Percentiles rank a stretch among this genome's conserved stretches.
Conservation (phyloP, 1,140 invertebrate species). For the Papilio dardanus region DNA sequence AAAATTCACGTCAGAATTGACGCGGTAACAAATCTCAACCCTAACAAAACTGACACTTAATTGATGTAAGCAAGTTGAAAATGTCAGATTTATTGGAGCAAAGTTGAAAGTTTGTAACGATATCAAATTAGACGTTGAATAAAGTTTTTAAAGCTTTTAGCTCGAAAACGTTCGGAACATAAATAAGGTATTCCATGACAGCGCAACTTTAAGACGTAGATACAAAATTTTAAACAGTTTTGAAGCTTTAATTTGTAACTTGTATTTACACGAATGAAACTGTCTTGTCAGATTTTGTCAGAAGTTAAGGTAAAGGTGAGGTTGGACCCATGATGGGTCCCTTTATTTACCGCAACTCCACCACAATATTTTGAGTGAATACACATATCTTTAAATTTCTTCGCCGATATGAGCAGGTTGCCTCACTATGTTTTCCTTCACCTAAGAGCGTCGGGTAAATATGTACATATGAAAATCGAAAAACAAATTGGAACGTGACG, state of each 20-base stretch:
- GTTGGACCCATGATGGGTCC: too few relatives aligned
- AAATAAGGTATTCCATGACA: slow-evolving; percentile 23
- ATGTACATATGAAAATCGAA: too few relatives aligned
- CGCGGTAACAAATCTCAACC: background rate
- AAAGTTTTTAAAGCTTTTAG: slow-evolving; percentile 23
- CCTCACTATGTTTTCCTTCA: too few relatives aligned
- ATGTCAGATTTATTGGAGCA: slow-evolving; percentile 8
- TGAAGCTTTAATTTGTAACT: background rate
- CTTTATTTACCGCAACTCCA: too few relatives aligned
- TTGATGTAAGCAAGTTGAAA: slow-evolving; percentile 12
- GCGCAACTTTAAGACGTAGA: slow-evolving; percentile 8
- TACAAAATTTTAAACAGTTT: background rate
- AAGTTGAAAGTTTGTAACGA: slow-evolving; percentile 23
- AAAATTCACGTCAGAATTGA: background rate
- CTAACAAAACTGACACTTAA: slow-evolving; percentile 12
- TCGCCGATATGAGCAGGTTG: too few relatives aligned
- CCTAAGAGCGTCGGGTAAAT: too few relatives aligned
- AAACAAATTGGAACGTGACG: too few relatives aligned
- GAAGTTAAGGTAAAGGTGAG: too few relatives aligned
- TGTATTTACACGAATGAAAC: background rate
- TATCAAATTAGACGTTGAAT: slow-evolving; percentile 23
- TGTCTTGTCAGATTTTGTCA: background rate
- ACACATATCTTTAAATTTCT: too few relatives aligned
- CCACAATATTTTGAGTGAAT: too few relatives aligned
- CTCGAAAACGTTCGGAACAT: slow-evolving; percentile 5